Evolutionary conservation across 2,797 vertebrate genomes (phyloP).

Genomic region (Eulemur coronatus): DNA sequence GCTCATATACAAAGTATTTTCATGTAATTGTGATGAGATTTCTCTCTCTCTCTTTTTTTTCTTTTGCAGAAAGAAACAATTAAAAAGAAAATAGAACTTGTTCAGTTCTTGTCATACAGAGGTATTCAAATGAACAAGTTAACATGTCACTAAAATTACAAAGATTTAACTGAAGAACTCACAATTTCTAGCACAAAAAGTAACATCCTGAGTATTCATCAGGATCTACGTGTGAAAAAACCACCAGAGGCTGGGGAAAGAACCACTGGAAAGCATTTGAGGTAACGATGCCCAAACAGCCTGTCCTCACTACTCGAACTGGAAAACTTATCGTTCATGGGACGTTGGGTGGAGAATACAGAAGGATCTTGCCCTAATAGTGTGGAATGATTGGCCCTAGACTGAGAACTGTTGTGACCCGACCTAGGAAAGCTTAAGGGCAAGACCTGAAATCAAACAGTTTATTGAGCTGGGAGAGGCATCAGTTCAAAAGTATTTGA

Average conservation of each 20-base stretch:
- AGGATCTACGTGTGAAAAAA: neutral
- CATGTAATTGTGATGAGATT: neutral
- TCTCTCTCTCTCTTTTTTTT: neutral
- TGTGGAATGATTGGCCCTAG: neutral
- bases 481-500: too few species aligned
- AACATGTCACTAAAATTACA: neutral
- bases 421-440: neutral
- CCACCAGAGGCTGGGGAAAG: neutral
- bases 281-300: neutral
- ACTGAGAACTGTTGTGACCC: neutral
- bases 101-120: neutral
- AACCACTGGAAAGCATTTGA: neutral
- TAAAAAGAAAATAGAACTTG: neutral
- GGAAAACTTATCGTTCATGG: neutral
- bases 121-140: neutral
- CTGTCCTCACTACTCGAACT: neutral
- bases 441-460: neutral
- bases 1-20: neutral
- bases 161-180: slow-evolving; percentile 10
- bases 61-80: neutral
- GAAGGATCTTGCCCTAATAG: neutral
- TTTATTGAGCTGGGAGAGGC: too few species aligned
- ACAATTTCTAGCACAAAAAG: neutral
- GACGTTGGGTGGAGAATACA: neutral
- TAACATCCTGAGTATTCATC: neutral